Percentiles rank a stretch among this genome's conserved stretches.
Evolutionary conservation across 1,140 invertebrate genomes (phyloP).

Genomic region (Sitobion miscanthi): DNA sequence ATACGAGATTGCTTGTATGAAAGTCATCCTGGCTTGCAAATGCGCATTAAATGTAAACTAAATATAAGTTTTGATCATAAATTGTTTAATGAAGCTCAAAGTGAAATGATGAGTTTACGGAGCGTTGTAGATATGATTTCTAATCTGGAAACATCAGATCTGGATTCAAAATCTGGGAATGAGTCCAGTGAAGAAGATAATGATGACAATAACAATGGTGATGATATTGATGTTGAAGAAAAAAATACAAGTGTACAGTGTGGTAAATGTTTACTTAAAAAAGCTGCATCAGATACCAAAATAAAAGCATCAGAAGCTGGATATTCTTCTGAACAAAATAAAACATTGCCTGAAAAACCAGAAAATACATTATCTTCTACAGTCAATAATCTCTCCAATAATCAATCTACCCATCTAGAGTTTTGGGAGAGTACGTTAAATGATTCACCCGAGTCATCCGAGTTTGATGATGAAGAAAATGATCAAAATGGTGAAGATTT

Average conservation of each 20-base stretch:
- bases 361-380: neutral
- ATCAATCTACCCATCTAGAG: neutral
- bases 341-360: neutral
- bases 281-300: neutral
- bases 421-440: neutral
- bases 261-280: neutral
- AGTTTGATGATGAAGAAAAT: neutral
- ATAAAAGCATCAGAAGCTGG: constrained; percentile 24
- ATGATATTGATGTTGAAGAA: neutral
- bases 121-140: neutral
- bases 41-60: neutral
- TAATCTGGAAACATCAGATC: neutral
- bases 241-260: neutral
- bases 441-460: neutral
- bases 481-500: neutral
- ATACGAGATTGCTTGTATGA: constrained; percentile 16
- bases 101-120: neutral
- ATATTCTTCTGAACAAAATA: neutral
- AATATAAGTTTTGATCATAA: neutral
- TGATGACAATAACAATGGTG: neutral
- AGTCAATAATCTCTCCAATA: too few relatives aligned
- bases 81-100: neutral
- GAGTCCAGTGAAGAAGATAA: neutral
- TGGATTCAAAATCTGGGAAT: neutral
- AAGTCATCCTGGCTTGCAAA: neutral